These are phyloP conservation scores for Octonoba sinensis DNA, from an alignment of 2,888 invertebrate species.

Conservation along the genomic window DNA sequence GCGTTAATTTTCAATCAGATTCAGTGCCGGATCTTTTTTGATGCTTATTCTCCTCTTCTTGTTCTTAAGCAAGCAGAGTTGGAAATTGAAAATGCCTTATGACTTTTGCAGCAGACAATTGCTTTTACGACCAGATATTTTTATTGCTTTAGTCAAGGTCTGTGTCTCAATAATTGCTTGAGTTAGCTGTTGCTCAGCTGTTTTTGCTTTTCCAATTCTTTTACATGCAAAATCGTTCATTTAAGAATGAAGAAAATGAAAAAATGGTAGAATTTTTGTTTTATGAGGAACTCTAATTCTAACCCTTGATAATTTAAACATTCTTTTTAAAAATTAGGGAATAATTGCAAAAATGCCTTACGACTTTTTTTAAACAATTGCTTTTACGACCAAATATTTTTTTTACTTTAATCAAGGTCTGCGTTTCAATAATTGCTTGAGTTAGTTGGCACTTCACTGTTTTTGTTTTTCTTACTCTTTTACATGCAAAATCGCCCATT, in stretches of 20 bases:
- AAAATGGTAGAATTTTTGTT: too few relatives aligned
- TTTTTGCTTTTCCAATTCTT: constrained; percentile 8
- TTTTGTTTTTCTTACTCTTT: constrained; percentile 27
- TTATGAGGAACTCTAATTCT: too few relatives aligned
- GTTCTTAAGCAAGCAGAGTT: constrained; percentile 60
- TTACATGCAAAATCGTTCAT: constrained; percentile 4
- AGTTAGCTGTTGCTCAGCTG: constrained; percentile 18
- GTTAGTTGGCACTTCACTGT: constrained; percentile 42
- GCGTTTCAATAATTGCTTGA: constrained; percentile 52
- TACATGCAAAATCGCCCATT: constrained; percentile 3
- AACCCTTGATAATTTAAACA: too few relatives aligned
- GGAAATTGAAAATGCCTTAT: constrained; percentile 54
- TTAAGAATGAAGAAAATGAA: too few relatives aligned
- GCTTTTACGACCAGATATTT: constrained; percentile 9
- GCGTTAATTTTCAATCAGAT: constrained; percentile 62
- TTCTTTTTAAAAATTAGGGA: constrained; percentile 58
- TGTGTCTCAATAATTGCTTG: constrained; percentile 53
- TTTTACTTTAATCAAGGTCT: constrained; percentile 47
- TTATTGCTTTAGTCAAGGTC: constrained; percentile 50
- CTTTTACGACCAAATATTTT: constrained; percentile 4
- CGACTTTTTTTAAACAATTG: constrained; percentile 41
- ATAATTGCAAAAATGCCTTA: constrained; percentile 50
- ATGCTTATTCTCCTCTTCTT: constrained; percentile 1
- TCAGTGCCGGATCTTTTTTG: constrained; percentile 41
- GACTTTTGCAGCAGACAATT: constrained; percentile 40